Evolutionary conservation across 2,888 invertebrate genomes (phyloP), one percentile per base, ranked within the genome.

Genomic region (Stictocephala bisonia): DNA sequence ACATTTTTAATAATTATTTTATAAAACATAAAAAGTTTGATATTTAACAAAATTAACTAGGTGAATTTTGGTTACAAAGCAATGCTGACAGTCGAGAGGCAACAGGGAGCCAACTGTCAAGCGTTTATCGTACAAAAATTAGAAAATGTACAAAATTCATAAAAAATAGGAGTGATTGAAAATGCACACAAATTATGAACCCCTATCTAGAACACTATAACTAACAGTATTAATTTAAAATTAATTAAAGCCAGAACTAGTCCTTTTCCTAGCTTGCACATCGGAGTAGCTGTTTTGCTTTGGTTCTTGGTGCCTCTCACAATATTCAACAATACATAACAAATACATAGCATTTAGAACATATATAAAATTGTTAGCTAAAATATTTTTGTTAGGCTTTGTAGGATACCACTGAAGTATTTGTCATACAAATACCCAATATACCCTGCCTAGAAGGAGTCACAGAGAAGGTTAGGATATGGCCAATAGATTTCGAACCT

Each of bases 91-190:
- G 69, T 60, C 29, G 27, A 60, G 50, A 69, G 41, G 73, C 67
- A 69, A 71, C 48, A 60, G 71, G 44, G 48, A 56, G 60, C 73
- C 27, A 51, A 31, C 72, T 74, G 70, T 74, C 76, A 66, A 75
- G 72, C 75, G 64, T 70, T 69, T 74, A 75, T 73, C 74, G 74
- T 76, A 75, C 75, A 76, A 76, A 76, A 76, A 75, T 76, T 75
- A 75, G 75, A 76, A 76, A 76, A 76, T 75, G 76, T 76, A 76
- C 76, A 76, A 76, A 76, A 76, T 76, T 76, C 76, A 76, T 76
- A 76, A 76, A 76, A 76, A 76, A 76, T 76, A 76, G 76, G 76
- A 79, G 79, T 79, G 79, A 78, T 78, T 78, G 78, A 79, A 79
- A 60, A 79, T 79, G 79, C 79, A 79, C 79, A 78, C 77, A 79